Evolutionary conservation across 2,797 vertebrate species (phyloP).

Genomic region (Acipenser oxyrinchus): DNA sequence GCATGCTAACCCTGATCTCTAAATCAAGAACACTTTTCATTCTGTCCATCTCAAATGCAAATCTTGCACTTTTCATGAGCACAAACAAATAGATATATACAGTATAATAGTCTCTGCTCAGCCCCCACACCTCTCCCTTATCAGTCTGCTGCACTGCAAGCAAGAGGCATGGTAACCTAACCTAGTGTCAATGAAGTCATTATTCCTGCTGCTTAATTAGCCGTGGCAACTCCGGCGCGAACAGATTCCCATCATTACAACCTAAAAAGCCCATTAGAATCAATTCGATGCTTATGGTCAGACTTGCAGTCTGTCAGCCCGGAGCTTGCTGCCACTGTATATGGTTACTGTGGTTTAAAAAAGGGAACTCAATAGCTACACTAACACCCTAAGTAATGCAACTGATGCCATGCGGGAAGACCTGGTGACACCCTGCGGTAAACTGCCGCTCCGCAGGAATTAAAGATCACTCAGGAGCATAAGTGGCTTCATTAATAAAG

Average conservation of each 20-base stretch:
- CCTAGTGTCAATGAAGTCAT: slow-evolving; percentile 73
- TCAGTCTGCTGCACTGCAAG: slow-evolving; percentile 34
- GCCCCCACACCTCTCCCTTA: too few relatives aligned
- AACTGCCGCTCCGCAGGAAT: slow-evolving; percentile 49
- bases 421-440: slow-evolving; percentile 49
- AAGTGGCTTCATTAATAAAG: slow-evolving; percentile 59
- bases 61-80: too few relatives aligned
- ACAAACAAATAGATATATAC: too few relatives aligned
- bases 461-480: slow-evolving; percentile 58
- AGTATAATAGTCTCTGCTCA: too few relatives aligned
- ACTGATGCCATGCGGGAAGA: slow-evolving; percentile 58
- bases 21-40: too few relatives aligned
- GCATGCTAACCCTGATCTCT: too few relatives aligned
- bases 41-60: too few relatives aligned
- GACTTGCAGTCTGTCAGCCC: slow-evolving; percentile 61
- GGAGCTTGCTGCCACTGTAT: slow-evolving; percentile 38
- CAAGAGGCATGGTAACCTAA: slow-evolving; percentile 50
- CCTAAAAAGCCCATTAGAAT: slow-evolving; percentile 75
- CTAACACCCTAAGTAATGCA: slow-evolving; percentile 63
- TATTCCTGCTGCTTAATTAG: slow-evolving; percentile 71
- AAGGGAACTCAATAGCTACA: slow-evolving; percentile 55
- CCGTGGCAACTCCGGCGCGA: slow-evolving; percentile 71
- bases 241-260: slow-evolving; percentile 76
- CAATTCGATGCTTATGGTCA: slow-evolving; percentile 65
- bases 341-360: slow-evolving; percentile 36